Base-by-base conservation (phyloP, 2,888 invertebrate genomes). In the Ramazzottius varieornatus region DNA sequence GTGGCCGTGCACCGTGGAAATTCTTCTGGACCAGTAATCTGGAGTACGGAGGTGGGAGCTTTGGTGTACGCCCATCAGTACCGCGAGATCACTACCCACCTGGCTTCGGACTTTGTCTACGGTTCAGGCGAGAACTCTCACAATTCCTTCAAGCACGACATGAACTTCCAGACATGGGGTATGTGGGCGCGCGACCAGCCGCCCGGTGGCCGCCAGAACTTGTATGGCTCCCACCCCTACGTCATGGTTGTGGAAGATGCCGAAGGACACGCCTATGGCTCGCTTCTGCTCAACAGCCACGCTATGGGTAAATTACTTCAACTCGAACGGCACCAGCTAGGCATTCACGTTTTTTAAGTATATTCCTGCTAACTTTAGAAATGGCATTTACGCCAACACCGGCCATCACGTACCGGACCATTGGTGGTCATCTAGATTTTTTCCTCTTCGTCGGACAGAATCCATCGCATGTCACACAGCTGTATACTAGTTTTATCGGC, bases 221-320 rank as follows among this genome's bases (percentile, higher is more conserved):
- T 86, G 29, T 88, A 88, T 73, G 86, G 88, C 20, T 82, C 83
- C 20, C 69, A 69, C 46, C 69, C 69, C 1, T 68, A 68, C 34
- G 68, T 67, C 64, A 66, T 66, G 2, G 67, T 67, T 32, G 63
- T 69, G 33, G 68, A 69, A 64, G 33, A 65, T 16, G 32, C 33
- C 46, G 24, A 68, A 66, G 81, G 81, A 33, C 65, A 66, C 32
- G 65, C 67, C 29, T 67, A 67, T 40, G 68, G 69, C 33, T 66
- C 68, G 4, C 34, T 69, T 1, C 46, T 69, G 1, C 46, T 68
- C 1, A 69, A 69, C 46, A 67, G 67, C 54, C 67, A 69, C 63
- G 69, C 69, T 1, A 68, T 69, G 68, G 69, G 69, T 69, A 66
- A 68, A 34, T 54, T 16, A 16, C 4, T 54, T 4, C 24, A 29